These are phyloP conservation scores for Ips typographus DNA, from an alignment of 1,140 invertebrate species.

Conservation along the genomic window DNA sequence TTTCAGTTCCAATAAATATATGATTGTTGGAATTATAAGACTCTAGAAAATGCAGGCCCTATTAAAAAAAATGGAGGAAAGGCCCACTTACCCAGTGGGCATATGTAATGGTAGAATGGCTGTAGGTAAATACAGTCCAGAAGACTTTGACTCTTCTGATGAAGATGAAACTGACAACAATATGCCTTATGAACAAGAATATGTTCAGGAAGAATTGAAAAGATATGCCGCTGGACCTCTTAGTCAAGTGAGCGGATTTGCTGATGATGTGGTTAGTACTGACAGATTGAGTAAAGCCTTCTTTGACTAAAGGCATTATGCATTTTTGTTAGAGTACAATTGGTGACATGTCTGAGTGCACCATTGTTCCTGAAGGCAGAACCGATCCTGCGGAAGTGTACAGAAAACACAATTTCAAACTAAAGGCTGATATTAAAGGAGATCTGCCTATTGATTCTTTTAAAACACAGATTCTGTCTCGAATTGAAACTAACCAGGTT, in stretches of 20 bases:
- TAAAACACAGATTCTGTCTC: slow-evolving; percentile 27
- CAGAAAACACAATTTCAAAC: slow-evolving; percentile 38
- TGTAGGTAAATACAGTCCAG: not conserved
- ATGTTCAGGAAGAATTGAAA: slow-evolving; percentile 35
- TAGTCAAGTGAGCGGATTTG: not conserved
- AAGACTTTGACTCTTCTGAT: slow-evolving; percentile 20
- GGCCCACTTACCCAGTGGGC: slow-evolving; percentile 26
- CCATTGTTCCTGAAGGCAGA: slow-evolving; percentile 19
- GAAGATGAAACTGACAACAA: slow-evolving; percentile 20
- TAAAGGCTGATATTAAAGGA: slow-evolving; percentile 33
- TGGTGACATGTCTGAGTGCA: slow-evolving; percentile 25
- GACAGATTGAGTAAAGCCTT: not conserved
- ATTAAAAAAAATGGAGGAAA: slow-evolving; percentile 23
- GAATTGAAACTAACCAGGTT: slow-evolving; percentile 46
- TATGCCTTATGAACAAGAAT: slow-evolving; percentile 36
- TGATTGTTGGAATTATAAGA: too few relatives aligned
- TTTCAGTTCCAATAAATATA: too few relatives aligned
- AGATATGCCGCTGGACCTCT: slow-evolving; percentile 24
- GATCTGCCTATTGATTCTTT: slow-evolving; percentile 42
- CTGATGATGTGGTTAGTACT: slow-evolving; percentile 11
- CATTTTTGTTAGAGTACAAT: slow-evolving; percentile 12
- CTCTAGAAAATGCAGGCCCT: slow-evolving; percentile 14
- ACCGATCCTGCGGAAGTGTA: slow-evolving; percentile 29
- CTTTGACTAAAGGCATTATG: slow-evolving; percentile 8
- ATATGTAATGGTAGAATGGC: slow-evolving; percentile 23